Percentiles rank a stretch among this genome's conserved stretches.
phyloP scores from a whole-genome alignment of 2,888 invertebrate species.

The Eristalinus sepulchralis region DNA sequence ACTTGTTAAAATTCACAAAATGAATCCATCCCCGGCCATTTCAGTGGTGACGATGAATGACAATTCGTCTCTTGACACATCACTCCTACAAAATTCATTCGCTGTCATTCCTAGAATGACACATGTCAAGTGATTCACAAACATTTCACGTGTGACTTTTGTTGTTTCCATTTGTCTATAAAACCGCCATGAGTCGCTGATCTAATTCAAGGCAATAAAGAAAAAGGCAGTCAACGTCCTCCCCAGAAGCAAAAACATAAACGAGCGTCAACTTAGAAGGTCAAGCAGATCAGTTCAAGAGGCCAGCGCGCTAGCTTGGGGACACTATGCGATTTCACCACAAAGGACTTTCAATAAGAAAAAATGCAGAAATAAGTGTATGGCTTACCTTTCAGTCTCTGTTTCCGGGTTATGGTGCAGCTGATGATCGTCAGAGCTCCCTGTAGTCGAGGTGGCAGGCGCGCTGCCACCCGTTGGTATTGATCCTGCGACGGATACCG shows the following conservation, averaged over 20 bases:
- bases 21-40: background rate
- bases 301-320: background rate
- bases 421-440: conserved; percentile 60
- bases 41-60: background rate
- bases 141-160: background rate
- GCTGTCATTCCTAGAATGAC: background rate
- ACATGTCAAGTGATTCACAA: background rate
- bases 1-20: background rate
- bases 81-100: background rate
- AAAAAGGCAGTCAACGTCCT: background rate
- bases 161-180: background rate
- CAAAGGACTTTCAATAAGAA: background rate
- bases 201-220: background rate
- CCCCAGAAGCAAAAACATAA: background rate
- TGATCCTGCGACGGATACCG: conserved; percentile 56
- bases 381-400: conserved; percentile 81
- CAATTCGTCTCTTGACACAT: background rate
- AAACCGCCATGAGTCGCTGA: background rate
- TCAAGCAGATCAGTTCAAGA: background rate
- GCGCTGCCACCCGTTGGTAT: conserved; percentile 49
- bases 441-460: conserved; percentile 56
- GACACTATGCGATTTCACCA: background rate
- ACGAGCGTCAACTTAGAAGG: background rate
- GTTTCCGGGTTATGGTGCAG: conserved; percentile 78
- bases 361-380: background rate